These are phyloP conservation scores for Mesoclemmys tuberculata DNA, from an alignment of 2,113 vertebrate genomes.

Conservation along the genomic window DNA sequence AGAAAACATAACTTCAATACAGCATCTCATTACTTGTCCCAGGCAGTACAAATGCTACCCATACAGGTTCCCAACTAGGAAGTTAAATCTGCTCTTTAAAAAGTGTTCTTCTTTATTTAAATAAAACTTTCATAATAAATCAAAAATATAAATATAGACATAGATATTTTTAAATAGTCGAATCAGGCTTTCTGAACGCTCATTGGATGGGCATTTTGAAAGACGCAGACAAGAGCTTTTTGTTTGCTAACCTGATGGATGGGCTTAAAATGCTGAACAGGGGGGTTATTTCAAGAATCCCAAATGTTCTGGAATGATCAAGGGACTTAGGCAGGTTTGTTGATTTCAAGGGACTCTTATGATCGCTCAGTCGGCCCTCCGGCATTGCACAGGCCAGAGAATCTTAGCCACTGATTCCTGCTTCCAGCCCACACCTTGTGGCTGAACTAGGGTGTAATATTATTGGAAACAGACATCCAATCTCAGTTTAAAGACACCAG, in stretches of 20 bases:
- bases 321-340: neutral
- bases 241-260: neutral
- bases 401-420: too few relatives aligned
- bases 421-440: neutral
- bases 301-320: neutral
- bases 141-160: slow-evolving; percentile 78
- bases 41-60: neutral
- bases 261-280: neutral
- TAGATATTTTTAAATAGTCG: slow-evolving; percentile 46
- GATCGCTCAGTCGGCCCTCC: neutral
- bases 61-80: neutral
- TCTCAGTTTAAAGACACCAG: neutral
- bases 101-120: slow-evolving; percentile 66
- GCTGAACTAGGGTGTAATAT: neutral
- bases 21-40: neutral
- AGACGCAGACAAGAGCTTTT: neutral
- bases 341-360: neutral
- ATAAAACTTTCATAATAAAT: slow-evolving; percentile 74
- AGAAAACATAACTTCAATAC: neutral
- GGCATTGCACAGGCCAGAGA: too few relatives aligned
- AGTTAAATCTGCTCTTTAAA: neutral
- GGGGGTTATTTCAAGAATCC: neutral
- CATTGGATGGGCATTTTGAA: neutral
- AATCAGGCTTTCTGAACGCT: neutral
- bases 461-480: neutral